Base-by-base conservation (phyloP, 2,797 vertebrate species). In the Danio choprae region DNA sequence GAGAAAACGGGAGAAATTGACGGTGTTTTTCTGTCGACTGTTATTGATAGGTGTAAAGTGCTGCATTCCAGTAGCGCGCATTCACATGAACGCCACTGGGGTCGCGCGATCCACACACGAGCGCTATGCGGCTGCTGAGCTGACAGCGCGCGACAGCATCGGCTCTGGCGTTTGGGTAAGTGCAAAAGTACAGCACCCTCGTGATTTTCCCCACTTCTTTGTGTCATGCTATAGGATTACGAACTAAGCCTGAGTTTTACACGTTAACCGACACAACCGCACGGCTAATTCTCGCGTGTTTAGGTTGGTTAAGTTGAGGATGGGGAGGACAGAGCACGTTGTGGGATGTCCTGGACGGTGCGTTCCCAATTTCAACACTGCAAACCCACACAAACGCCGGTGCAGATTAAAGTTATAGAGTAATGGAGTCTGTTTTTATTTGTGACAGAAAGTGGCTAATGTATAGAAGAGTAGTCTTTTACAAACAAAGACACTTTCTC, bases 21-120 rank as follows among this genome's bases (percentile, higher is more conserved):
- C 13, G 4, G 11, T 5, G 5, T 48, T 78, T 20, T 43, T 38
- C 22, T 12, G 51, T 63, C 58, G 78, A 46, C 60, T 73, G 20
- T 18, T 73, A 64, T 73, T 62, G 78, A 80, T 80, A 80, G 78
- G 78, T 65, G 60, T 80, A 73, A 80, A 73, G 69, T 73, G 46
- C 48, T 73, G 77, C 59, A 12, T 40, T 72, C 59, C 38, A 64
- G 77, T 72, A 72, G 78, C 60, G 69, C 78, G 68, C 78, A 58
- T 46, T 65, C 69, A 56, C 78, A 64, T 80, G 78, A 62, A 73
- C 59, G 77, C 60, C 78, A 15, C 68, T 44, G 69, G 56, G 68
- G 56, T 70, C 77, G 77, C 67, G 56, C 67, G 46, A 62, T 41
- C 36, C 46, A 7, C 16, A 36, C 63, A 12, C 11, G 78, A 73